These are phyloP conservation scores for Ispidina lecontei DNA, from an alignment of 2,797 vertebrate species.

Conservation along the genomic window DNA sequence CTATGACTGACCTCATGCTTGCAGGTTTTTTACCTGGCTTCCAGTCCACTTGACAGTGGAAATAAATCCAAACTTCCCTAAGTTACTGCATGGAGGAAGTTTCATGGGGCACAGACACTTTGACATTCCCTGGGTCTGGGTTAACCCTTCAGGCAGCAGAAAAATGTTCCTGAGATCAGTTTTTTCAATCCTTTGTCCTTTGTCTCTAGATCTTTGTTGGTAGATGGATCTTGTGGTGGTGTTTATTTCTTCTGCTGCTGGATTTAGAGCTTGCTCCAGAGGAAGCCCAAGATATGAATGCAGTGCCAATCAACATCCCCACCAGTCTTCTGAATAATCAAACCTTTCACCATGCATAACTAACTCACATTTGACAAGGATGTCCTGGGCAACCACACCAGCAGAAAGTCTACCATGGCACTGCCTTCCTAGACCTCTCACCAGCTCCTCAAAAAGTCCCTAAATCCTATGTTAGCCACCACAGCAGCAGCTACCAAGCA, in stretches of 20 bases:
- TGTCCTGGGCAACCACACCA: fast-evolving
- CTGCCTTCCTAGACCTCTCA: neutral
- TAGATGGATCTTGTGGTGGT: neutral
- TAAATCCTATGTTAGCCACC: neutral
- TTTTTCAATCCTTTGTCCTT: neutral
- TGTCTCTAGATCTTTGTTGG: neutral
- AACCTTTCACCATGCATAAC: neutral
- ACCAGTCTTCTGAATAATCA: neutral
- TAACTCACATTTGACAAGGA: neutral
- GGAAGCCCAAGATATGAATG: neutral
- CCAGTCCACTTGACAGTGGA: neutral
- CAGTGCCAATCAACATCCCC: neutral
- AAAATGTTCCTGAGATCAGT: neutral
- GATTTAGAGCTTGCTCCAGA: neutral
- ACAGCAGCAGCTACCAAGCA: neutral
- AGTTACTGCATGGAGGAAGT: neutral
- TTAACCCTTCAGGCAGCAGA: neutral
- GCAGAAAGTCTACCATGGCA: neutral
- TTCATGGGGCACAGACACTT: neutral
- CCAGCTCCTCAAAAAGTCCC: neutral
- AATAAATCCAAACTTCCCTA: neutral
- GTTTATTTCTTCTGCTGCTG: neutral
- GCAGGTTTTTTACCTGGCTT: neutral
- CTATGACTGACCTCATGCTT: neutral
- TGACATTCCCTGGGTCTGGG: neutral